Evolutionary conservation across 2,113 vertebrate genomes (phyloP), one percentile per base, ranked within the genome.

Genomic region (Pedionomus torquatus): DNA sequence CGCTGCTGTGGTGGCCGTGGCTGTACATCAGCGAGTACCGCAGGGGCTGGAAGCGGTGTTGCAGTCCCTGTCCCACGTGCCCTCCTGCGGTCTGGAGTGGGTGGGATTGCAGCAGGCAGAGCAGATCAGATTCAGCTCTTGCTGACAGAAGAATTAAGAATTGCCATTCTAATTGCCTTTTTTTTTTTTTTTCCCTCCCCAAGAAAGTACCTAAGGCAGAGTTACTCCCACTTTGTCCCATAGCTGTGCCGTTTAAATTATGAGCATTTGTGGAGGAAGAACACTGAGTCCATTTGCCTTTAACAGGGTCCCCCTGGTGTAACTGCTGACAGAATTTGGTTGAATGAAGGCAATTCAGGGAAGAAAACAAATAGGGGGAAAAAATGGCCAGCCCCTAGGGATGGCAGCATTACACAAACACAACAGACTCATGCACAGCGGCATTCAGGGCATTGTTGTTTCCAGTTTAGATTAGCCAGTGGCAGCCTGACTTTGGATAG

Each of bases 381-480:
- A 71, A 71, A 89, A 71, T 17, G 12, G 72, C 33, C 55, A 86
- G 64, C n/a, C 90, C 60, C 79, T 82, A 66, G 93, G 90, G 96
- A 92, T 68, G 33, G 55, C 54, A 81, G 82, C 6, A 20, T 96
- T 90, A 92, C 85, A 92, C 60, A 95, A 94, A 93, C 85, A 91
- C 61, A 77, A 55, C 74, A 83, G 90, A 87, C 74, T 78, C 70
- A 80, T n/a, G 49, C 83, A 63, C 35, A 81, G 20, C 85, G 83
- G 64, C n/a, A 88, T 48, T 89, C 60, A 83, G 66, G 58, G 54
- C 49, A 28, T 28, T 94, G 68, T 15, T 92, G 26, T 78, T 95
- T 92, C 86, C 88, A 92, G 88, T 90, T 93, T 90, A 60, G 79
- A 63, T 96, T 89, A 93, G 64, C 55, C 80, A 89, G 78, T 93